Conservation (phyloP, 1,140 invertebrate species). For the Bursaphelenchus mucronatus region DNA sequence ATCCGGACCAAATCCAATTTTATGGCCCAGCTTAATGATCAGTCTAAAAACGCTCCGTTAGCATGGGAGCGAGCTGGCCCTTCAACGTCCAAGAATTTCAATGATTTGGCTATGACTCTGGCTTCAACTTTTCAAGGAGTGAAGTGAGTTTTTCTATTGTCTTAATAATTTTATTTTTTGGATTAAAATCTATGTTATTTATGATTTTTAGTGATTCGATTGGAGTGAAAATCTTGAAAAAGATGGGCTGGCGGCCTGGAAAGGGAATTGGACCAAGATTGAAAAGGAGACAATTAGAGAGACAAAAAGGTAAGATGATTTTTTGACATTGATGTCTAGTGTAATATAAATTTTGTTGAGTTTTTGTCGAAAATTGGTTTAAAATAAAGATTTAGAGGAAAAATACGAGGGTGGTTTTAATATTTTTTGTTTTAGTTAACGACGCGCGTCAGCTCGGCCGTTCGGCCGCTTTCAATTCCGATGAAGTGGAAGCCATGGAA, state of each 20-base stretch:
- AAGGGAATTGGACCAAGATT: conserved; percentile 77
- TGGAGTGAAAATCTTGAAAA: conserved; percentile 76
- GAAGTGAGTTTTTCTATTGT: conserved; percentile 29
- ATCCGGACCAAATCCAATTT: conserved; percentile 76
- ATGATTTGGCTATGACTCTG: conserved; percentile 24
- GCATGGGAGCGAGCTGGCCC: conserved; percentile 52
- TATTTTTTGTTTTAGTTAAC: conserved; percentile 29
- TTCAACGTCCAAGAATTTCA: conserved; percentile 24
- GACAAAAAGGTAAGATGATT: conserved; percentile 35
- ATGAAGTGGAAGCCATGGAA: conserved; percentile 65
- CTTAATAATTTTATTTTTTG: conserved; percentile 5
- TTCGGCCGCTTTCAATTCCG: conserved; percentile 50
- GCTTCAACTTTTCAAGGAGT: conserved; percentile 33
- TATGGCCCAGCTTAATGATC: conserved; percentile 52
- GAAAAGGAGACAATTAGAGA: conserved; percentile 64
- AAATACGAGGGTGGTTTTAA: conserved; percentile 6
- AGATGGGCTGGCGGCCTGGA: conserved; percentile 80
- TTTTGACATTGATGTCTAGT: background rate
- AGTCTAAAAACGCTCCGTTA: conserved; percentile 23
- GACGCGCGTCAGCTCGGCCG: conserved; percentile 36
- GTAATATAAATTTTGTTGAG: too few species aligned
- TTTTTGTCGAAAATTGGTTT: too few species aligned
- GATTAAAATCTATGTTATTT: background rate
- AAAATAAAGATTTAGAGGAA: too few species aligned
- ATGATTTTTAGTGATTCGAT: conserved; percentile 71